Conservation (phyloP, 2,888 invertebrate genomes). For the Platycheirus albimanus region DNA sequence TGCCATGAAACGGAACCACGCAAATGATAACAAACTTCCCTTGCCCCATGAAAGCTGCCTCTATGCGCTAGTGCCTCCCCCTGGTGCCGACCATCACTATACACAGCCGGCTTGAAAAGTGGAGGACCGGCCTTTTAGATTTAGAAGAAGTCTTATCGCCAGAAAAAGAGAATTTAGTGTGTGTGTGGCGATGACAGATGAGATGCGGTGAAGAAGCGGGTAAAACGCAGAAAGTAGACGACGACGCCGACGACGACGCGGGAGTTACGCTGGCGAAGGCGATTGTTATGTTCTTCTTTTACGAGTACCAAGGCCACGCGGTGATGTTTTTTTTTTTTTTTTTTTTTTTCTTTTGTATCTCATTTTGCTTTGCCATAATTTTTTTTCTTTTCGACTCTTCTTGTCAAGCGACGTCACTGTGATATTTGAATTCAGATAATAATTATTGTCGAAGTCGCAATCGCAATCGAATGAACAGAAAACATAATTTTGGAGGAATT, state of each 20-base stretch:
- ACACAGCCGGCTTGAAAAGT: no score
- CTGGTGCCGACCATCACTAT: no score
- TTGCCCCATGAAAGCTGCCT: constrained; percentile 40
- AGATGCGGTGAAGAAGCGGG: constrained; percentile 4
- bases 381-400: constrained; percentile 11
- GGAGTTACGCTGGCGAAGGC: constrained; percentile 16
- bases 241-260: constrained; percentile 12
- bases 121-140: constrained; percentile 31
- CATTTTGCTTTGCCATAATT: constrained; percentile 27
- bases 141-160: constrained; percentile 57
- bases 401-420: constrained; percentile 56
- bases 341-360: no score
- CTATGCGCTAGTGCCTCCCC: not conserved
- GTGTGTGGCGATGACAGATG: constrained; percentile 15
- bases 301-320: constrained; percentile 61
- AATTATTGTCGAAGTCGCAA: not conserved
- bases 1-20: not conserved
- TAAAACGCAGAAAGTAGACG: not conserved
- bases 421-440: constrained; percentile 46
- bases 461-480: constrained; percentile 5
- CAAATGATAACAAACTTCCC: constrained; percentile 12
- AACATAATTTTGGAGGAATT: constrained; percentile 21
- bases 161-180: not conserved
- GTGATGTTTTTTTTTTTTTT: constrained; percentile 11
- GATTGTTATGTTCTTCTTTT: constrained; percentile 43